phyloP scores from a whole-genome alignment of 2,113 vertebrate genomes.

The Microtus pennsylvanicus region DNA sequence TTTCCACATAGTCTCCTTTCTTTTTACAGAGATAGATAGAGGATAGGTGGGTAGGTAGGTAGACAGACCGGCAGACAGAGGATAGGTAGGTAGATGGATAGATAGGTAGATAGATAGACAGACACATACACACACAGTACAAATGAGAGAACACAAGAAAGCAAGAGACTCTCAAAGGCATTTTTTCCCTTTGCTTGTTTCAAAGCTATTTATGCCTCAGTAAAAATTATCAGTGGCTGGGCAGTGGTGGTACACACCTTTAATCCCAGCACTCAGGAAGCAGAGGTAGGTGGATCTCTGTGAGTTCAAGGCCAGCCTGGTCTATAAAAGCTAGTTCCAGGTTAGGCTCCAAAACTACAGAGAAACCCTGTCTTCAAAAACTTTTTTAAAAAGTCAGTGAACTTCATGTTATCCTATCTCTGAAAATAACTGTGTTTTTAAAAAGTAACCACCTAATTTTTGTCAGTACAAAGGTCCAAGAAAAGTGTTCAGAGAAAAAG shows the following conservation, averaged over 20 bases:
- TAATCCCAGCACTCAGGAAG: too few relatives aligned
- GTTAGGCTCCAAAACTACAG: too few relatives aligned
- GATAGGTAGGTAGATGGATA: background rate
- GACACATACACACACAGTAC: background rate
- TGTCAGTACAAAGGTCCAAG: constrained; percentile 41
- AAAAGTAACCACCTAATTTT: constrained; percentile 55
- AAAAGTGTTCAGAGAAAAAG: constrained; percentile 26
- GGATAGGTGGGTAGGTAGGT: too few relatives aligned
- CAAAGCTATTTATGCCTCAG: constrained; percentile 54
- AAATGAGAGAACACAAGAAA: background rate
- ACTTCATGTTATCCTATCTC: constrained; percentile 20
- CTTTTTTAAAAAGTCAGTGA: too few relatives aligned
- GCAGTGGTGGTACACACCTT: too few relatives aligned
- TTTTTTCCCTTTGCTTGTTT: constrained; percentile 54
- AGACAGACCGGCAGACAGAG: background rate
- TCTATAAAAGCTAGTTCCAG: too few relatives aligned
- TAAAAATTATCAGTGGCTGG: background rate
- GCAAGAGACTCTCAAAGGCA: background rate
- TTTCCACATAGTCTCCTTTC: too few relatives aligned
- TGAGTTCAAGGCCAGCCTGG: too few relatives aligned
- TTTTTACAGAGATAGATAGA: too few relatives aligned
- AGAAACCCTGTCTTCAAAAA: too few relatives aligned
- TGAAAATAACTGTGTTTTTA: constrained; percentile 52
- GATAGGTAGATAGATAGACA: background rate
- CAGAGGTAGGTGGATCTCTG: too few relatives aligned